Evolutionary conservation across 2,797 vertebrate species (phyloP), one percentile per base, ranked within the genome.

Genomic region (Amniataba percoides): DNA sequence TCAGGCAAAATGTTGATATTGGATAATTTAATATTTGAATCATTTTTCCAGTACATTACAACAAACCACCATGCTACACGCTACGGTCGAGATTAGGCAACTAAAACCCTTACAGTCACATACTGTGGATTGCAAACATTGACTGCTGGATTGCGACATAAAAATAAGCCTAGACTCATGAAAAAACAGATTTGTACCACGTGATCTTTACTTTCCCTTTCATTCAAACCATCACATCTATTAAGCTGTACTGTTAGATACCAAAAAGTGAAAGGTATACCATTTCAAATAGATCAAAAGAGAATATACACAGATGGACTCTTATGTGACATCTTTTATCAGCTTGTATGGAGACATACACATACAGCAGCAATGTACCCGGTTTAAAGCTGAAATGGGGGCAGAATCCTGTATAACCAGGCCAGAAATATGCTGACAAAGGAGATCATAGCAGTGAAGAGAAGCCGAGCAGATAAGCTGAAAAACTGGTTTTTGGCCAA

Each of bases 241-340:
- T 48, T 19, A 15, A 4, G 8, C 4, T 3, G 40, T 21, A 55
- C n/a, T 51, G 15, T 8, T 49, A 36, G 7, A 56, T 18, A 11
- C 39, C 14, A 16, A 23, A 66, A 57, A 52, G 19, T 43, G 70
- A 62, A 48, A 45, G 9, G 51, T 70, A 23, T 71, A 70, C 51
- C 46, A 25, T 73, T 77, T 60, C 3, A 31, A 31, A 31, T 3
- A 31, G 5, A 31, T 31, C 27, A 2, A 31, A 31, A 31, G 3
- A 31, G 5, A 31, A 31, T 31, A 5, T 31, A 31, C 3, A 31
- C 5, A 31, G 27, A 31, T 31, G 27, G 27, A 31, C 27, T 31
- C 27, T 31, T 31, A 31, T 31, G 3, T 31, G 27, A 31, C 27
- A 31, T 31, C 2, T 31, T 31, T 3, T 31, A 31, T 31, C 27